Evolutionary conservation across 2,888 invertebrate species (phyloP), one percentile per base, ranked within the genome.

Genomic region (Aporophyla nigra): DNA sequence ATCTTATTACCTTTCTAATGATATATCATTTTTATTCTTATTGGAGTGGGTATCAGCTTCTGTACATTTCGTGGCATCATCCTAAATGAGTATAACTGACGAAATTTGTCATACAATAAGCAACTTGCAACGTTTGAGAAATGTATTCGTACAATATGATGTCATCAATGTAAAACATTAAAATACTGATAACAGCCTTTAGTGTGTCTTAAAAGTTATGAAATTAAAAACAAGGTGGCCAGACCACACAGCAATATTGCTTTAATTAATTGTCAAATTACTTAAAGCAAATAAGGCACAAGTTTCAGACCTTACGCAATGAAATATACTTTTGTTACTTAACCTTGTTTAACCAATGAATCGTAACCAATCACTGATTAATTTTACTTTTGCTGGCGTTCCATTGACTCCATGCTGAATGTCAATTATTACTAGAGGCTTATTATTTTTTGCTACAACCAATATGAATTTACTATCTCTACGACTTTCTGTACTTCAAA

Each of bases 231-330:
- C 46, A 33, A 40, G 56, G 27, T 43, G 49, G 24, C 5, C 54
- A 6, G 85, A 83, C 82, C 82, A 84, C 82, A 83, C 82, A 73
- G 24, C 24, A 53, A 73, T 63, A 67, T 59, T 43, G n/a, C 21
- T 51, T 75, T 80, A 72, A 84, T 83, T 84, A 76, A 70, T 82
- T 84, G 51, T 76, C 59, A 80, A 80, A 81, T 80, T 85, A 83
- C 68, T 65, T 65, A 66, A 56, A 56, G 19, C 72, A 63, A 80
- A 78, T 75, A 87, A 67, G 77, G 85, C 59, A 74, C 49, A 33
- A 40, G 51, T 72, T 67, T 76, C 70, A 21, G 65, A 74, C 7
- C 58, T 84, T 86, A 77, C 70, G 78, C 68, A 82, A 86, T 70
- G 21, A 74, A 76, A 80, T 54, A 71, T 68, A 63, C 33, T 74